Base-by-base conservation (phyloP, 2,797 vertebrate genomes). In the Lepidocolaptes lacrymiger region DNA sequence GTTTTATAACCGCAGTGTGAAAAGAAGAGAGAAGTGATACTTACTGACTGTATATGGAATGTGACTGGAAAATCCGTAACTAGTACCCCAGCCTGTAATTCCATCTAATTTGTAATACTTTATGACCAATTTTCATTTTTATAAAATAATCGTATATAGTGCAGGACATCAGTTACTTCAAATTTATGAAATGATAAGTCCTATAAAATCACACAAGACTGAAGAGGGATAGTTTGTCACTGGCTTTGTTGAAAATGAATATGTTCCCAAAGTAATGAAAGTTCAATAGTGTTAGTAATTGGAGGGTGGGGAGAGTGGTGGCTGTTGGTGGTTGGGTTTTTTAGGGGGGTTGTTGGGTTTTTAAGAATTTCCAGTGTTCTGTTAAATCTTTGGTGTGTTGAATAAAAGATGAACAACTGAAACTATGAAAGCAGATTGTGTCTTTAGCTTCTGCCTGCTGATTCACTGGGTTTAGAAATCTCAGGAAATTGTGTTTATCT, bases 401-500 rank as follows among this genome's bases (percentile, higher is more conserved):
- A 80, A 87, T 77, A 74, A 76, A 49, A 64, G n/a, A 91, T 30
- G 67, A 92, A 41, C 7, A 43, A 22, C 1, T 16, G 56, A 75
- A 66, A 37, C 28, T 59, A 34, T 66, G 77, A 82, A 62, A 59
- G 71, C 32, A 75, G 51, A 10, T 20, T 32, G 11, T 27, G 18
- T 32, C 66, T 89, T 75, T 69, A 82, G 62, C 34, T 88, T 73
- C 55, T 66, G 21, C 18, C 48, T 59, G 67, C 61, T 71, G 67
- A 92, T 72, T 91, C 77, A 76, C 61, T 27, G 36, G 39, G 64
- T 84, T 84, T 89, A 61, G 86, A 69, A 83, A 85, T 56, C 71
- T 75, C 2, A 27, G 78, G 59, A 92, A 95, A 96, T 44, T 61
- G 15, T 75, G 66, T 93, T 88, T 90, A 73, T 91, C 87, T 88